Conservation (phyloP, 23 tunicate species). For the Diplosoma virens region DNA sequence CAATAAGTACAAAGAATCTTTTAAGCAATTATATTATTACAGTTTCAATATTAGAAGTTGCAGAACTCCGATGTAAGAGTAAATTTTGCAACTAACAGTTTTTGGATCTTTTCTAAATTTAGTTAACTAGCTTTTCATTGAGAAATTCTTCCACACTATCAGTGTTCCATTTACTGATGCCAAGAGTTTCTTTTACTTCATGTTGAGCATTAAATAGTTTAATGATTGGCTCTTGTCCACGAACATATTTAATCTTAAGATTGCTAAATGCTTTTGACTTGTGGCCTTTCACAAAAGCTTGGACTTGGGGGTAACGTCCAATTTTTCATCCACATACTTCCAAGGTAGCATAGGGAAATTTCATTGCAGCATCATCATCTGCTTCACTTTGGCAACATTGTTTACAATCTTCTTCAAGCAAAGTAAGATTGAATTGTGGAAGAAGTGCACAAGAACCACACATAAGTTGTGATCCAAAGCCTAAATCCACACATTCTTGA, state of each 20-base stretch:
- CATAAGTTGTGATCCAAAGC: conserved; percentile 63
- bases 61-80: background rate
- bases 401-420: conserved; percentile 57
- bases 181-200: conserved; percentile 76
- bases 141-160: conserved; percentile 86
- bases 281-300: conserved; percentile 90
- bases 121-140: conserved; percentile 40
- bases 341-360: conserved; percentile 60
- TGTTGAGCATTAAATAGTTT: conserved; percentile 59
- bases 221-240: conserved; percentile 77
- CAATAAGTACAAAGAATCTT: no score
- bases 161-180: conserved; percentile 71
- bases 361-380: conserved; percentile 49
- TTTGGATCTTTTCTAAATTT: no score
- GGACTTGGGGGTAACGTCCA: conserved; percentile 99
- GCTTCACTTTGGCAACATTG: conserved; percentile 76
- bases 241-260: conserved; percentile 69
- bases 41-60: background rate
- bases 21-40: background rate
- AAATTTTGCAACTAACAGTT: background rate
- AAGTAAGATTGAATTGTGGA: conserved; percentile 32
- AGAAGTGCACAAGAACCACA: conserved; percentile 62
- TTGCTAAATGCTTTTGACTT: conserved; percentile 79
- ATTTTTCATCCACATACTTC: conserved; percentile 98
- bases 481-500: conserved; percentile 53